Evolutionary conservation across 2,888 invertebrate genomes (phyloP).

Genomic region (Prosopocoilus inquinatus): DNA sequence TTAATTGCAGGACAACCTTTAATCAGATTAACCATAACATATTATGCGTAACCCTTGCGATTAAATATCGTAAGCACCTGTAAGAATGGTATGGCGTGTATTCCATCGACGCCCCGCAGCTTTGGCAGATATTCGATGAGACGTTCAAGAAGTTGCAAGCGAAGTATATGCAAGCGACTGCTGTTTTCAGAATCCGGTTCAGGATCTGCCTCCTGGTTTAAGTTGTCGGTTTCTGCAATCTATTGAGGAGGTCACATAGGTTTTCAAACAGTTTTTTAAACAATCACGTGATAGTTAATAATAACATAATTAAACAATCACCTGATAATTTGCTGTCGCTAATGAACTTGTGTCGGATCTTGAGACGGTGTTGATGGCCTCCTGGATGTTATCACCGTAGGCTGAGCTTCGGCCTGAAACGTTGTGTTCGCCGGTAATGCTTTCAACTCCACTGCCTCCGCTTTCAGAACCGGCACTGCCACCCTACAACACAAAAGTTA

Average conservation of each 20-base stretch:
- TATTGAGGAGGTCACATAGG: conserved; percentile 6
- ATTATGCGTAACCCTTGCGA: background rate
- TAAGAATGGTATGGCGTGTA: conserved; percentile 86
- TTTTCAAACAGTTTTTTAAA: too few relatives aligned
- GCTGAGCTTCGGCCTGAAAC: conserved; percentile 92
- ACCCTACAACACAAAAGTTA: conserved; percentile 30
- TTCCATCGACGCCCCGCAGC: conserved; percentile 74
- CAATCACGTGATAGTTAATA: background rate
- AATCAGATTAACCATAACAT: background rate
- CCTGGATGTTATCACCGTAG: conserved; percentile 73
- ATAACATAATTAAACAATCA: too few relatives aligned
- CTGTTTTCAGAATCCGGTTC: conserved; percentile 46
- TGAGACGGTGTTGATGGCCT: conserved; percentile 53
- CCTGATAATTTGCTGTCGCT: conserved; percentile 51
- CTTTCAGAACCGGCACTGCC: conserved; percentile 75
- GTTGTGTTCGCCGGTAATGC: conserved; percentile 80
- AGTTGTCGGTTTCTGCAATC: conserved; percentile 36
- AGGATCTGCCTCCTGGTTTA: conserved; percentile 39
- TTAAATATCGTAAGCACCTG: conserved; percentile 60
- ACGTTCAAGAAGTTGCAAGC: conserved; percentile 70
- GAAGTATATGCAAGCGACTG: conserved; percentile 62
- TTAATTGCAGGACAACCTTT: conserved; percentile 84
- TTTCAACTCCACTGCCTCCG: conserved; percentile 89
- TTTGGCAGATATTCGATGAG: conserved; percentile 76
- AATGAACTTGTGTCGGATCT: conserved; percentile 60